Conservation (phyloP, 2,888 invertebrate genomes). For the Dryococelus australis region DNA sequence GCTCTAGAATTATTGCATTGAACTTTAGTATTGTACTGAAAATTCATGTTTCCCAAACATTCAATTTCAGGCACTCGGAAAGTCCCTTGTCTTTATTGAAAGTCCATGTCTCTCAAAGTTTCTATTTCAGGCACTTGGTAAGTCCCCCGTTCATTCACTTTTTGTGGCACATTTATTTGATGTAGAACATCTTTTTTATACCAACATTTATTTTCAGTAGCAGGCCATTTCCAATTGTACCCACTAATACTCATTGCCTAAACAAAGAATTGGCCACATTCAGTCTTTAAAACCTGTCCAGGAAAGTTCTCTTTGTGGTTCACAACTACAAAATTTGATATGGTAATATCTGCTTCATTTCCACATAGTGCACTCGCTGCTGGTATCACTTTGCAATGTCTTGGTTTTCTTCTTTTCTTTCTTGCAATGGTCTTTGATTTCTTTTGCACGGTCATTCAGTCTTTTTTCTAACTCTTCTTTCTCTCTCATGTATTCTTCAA, state of each 20-base stretch:
- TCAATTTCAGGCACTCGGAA: not conserved
- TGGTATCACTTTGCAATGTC: not conserved
- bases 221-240: constrained; percentile 9
- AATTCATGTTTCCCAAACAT: not conserved
- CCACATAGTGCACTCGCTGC: not conserved
- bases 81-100: not conserved
- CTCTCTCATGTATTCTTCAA: not conserved
- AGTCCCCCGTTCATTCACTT: not conserved
- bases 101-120: not conserved
- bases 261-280: not conserved
- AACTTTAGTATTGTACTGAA: not conserved
- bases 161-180: not conserved
- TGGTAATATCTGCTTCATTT: not conserved
- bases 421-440: not conserved
- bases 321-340: not conserved
- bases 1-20: no score
- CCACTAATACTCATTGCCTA: not conserved
- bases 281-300: constrained; percentile 13
- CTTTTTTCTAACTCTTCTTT: not conserved
- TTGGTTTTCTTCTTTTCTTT: not conserved
- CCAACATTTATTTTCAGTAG: not conserved
- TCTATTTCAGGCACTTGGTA: not conserved
- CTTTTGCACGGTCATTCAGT: not conserved
- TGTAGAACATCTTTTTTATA: not conserved
- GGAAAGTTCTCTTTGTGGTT: constrained; percentile 2